These are phyloP conservation scores for Otolemur garnettii DNA, from an alignment of 2,113 vertebrate species.

Conservation along the genomic window DNA sequence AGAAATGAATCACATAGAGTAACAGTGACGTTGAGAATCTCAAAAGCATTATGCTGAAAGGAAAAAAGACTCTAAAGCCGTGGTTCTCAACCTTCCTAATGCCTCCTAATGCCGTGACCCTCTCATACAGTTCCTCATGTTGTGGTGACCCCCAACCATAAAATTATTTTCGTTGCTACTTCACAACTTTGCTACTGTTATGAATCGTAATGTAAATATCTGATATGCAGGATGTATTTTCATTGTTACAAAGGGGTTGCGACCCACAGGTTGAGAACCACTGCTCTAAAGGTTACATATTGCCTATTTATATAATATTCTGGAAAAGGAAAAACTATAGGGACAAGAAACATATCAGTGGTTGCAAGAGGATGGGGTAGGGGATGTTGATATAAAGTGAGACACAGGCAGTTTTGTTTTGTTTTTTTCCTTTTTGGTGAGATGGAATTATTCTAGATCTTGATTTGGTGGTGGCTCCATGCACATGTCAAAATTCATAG, in stretches of 20 bases:
- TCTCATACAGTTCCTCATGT: too few relatives aligned
- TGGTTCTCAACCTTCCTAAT: too few relatives aligned
- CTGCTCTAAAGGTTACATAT: background rate
- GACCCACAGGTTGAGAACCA: too few relatives aligned
- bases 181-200: too few relatives aligned
- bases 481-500: background rate
- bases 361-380: background rate
- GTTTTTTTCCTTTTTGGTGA: too few relatives aligned
- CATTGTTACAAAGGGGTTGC: too few relatives aligned
- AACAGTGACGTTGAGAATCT: background rate
- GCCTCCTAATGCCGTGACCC: too few relatives aligned
- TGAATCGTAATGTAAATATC: too few relatives aligned
- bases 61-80: background rate
- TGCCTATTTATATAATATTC: too few relatives aligned
- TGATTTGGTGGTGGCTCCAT: background rate
- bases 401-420: background rate
- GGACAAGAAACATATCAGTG: background rate
- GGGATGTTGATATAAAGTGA: background rate
- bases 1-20: background rate
- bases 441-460: background rate
- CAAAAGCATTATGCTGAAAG: background rate
- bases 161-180: too few relatives aligned
- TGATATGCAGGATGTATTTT: too few relatives aligned
- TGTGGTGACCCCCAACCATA: too few relatives aligned
- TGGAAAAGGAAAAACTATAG: background rate